Percentiles rank a stretch among this genome's conserved stretches.
These are phyloP conservation scores for Astreopora myriophthalma DNA, from an alignment of 64 coral and sea anemone species.

Conservation along the genomic window DNA sequence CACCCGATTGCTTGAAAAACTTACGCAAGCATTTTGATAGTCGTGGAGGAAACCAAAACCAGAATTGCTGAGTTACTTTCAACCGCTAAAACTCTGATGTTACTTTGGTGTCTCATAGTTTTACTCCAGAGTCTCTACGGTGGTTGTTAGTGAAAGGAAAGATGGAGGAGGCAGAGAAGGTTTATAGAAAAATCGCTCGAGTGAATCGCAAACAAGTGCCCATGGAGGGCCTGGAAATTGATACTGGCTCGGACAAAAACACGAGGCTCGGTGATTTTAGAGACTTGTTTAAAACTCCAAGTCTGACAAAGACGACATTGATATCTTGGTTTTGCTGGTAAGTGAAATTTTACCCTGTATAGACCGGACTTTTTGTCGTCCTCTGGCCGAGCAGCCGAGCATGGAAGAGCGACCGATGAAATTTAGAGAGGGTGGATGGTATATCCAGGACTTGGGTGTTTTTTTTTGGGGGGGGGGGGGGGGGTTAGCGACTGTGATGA, in stretches of 20 bases:
- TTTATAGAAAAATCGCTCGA: slow-evolving; percentile 42
- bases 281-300: slow-evolving; percentile 53
- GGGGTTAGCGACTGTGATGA: no score
- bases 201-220: slow-evolving; percentile 52
- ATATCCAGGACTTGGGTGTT: no score
- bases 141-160: slow-evolving; percentile 81
- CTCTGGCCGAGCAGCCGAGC: no score
- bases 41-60: no score
- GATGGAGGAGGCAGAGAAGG: slow-evolving; percentile 43
- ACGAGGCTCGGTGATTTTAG: slow-evolving; percentile 58
- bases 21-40: no score
- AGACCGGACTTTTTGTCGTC: no score
- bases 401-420: no score
- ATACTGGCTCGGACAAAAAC: background rate
- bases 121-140: slow-evolving; percentile 74
- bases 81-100: no score
- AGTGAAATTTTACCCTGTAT: background rate
- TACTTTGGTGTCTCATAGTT: background rate
- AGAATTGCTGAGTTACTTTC: no score
- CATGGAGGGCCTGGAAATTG: background rate
- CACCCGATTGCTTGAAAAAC: no score
- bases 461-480: no score
- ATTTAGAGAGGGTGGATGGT: no score
- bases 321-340: slow-evolving; percentile 26
- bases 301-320: background rate